Evolutionary conservation across 2,113 vertebrate species (phyloP).

Genomic region (Acrocephalus arundinaceus): DNA sequence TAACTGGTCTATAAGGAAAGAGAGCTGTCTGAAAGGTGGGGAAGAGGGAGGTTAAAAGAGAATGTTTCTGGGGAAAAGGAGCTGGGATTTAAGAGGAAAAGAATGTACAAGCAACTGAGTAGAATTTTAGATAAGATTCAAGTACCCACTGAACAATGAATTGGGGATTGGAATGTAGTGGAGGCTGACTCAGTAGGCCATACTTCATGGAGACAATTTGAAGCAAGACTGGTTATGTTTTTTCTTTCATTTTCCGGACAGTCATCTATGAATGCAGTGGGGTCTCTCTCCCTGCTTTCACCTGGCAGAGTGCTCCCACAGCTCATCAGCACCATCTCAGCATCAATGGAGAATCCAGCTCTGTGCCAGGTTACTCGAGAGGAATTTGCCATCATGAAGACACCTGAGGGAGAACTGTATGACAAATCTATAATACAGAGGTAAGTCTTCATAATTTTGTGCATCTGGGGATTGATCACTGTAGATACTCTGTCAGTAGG

Average conservation of each 20-base stretch:
- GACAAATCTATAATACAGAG: slow-evolving; percentile 95
- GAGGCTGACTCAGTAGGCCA: neutral
- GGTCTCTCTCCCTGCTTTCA: slow-evolving; percentile 85
- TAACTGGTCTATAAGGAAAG: neutral
- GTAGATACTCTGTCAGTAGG: neutral
- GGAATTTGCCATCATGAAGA: slow-evolving; percentile 92
- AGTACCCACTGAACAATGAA: neutral
- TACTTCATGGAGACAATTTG: neutral
- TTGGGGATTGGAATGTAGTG: neutral
- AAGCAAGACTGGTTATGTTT: neutral
- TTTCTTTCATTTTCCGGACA: slow-evolving; percentile 75
- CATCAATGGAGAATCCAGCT: slow-evolving; percentile 80
- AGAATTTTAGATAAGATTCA: neutral
- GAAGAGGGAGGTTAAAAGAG: neutral
- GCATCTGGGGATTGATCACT: neutral
- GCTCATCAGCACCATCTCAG: slow-evolving; percentile 82
- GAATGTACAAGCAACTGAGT: neutral
- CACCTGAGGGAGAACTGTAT: slow-evolving; percentile 87
- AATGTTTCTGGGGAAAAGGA: neutral
- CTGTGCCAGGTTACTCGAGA: slow-evolving; percentile 87
- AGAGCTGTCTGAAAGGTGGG: neutral
- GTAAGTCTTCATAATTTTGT: slow-evolving; percentile 57
- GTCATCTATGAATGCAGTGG: slow-evolving; percentile 86
- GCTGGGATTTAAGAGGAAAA: neutral
- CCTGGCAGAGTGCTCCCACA: slow-evolving; percentile 85